Percentiles rank a stretch among this genome's conserved stretches.
These are phyloP conservation scores for Neoscelio sp. DNA, from an alignment of 2,888 invertebrate species.

Conservation along the genomic window DNA sequence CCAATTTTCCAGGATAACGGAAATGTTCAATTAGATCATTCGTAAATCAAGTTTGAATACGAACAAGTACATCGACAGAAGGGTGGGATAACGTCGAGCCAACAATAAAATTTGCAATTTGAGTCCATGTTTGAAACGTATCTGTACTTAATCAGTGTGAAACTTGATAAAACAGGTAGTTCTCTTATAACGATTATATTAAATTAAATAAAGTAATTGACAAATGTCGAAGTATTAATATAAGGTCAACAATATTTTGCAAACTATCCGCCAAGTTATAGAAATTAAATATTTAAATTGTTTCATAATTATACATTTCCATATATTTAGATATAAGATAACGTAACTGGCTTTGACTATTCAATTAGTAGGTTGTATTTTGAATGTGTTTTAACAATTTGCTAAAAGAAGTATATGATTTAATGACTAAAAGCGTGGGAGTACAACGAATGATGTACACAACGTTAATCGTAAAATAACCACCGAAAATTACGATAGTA, in stretches of 20 bases:
- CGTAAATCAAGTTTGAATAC: conserved; percentile 56
- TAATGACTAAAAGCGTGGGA: conserved; percentile 7
- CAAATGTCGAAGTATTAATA: neutral
- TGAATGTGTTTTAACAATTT: conserved; percentile 18
- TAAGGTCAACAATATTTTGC: neutral
- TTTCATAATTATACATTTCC: no score
- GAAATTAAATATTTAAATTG: no score
- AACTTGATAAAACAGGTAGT: neutral
- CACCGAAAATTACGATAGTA: conserved; percentile 8
- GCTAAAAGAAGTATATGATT: conserved; percentile 26
- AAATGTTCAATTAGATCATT: conserved; percentile 56
- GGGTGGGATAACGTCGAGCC: conserved; percentile 14
- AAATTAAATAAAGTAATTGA: neutral
- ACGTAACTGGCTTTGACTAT: conserved; percentile 19
- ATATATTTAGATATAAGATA: conserved; percentile 15
- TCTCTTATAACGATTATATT: neutral
- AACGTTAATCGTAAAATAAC: conserved; percentile 34
- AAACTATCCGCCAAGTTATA: no score
- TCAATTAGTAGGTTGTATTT: conserved; percentile 4
- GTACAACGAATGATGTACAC: neutral
- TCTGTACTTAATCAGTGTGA: neutral
- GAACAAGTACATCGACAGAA: conserved; percentile 31
- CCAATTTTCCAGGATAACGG: conserved; percentile 56
- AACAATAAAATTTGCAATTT: conserved; percentile 51
- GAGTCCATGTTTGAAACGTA: conserved; percentile 19